Evolutionary conservation across 1,140 invertebrate species (phyloP).

Genomic region (Procambarus clarkii): DNA sequence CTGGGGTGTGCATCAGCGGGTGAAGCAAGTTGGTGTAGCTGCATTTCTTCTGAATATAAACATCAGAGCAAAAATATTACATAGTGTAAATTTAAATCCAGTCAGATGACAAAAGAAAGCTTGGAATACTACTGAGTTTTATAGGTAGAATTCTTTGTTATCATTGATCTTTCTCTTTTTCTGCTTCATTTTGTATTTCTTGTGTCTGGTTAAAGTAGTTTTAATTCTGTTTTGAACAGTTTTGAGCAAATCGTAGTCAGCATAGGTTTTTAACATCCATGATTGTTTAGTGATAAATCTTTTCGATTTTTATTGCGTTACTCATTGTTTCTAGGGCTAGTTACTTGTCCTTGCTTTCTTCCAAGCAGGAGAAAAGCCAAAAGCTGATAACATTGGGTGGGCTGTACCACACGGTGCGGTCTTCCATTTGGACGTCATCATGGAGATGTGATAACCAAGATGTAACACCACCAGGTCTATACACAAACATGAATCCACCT

Average conservation of each 20-base stretch:
- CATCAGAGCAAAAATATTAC: no score
- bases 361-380: slow-evolving; percentile 15
- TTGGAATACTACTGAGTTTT: neutral
- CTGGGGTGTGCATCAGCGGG: neutral
- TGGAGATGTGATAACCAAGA: slow-evolving; percentile 14
- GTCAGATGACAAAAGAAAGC: neutral
- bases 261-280: neutral
- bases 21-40: neutral
- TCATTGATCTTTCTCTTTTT: neutral
- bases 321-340: neutral
- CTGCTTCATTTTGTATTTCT: slow-evolving; percentile 4
- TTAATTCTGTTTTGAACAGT: neutral
- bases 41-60: neutral
- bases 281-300: neutral
- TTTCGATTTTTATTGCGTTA: slow-evolving; percentile 4
- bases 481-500: slow-evolving; percentile 6
- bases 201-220: neutral
- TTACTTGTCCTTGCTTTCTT: slow-evolving; percentile 20
- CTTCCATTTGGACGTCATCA: slow-evolving; percentile 13
- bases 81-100: no score
- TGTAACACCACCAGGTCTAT: slow-evolving; percentile 8
- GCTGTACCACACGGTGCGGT: slow-evolving; percentile 6
- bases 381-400: slow-evolving; percentile 7
- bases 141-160: neutral
- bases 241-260: neutral